Evolutionary conservation across 2,113 vertebrate species (phyloP).

Genomic region (Gavia stellata): DNA sequence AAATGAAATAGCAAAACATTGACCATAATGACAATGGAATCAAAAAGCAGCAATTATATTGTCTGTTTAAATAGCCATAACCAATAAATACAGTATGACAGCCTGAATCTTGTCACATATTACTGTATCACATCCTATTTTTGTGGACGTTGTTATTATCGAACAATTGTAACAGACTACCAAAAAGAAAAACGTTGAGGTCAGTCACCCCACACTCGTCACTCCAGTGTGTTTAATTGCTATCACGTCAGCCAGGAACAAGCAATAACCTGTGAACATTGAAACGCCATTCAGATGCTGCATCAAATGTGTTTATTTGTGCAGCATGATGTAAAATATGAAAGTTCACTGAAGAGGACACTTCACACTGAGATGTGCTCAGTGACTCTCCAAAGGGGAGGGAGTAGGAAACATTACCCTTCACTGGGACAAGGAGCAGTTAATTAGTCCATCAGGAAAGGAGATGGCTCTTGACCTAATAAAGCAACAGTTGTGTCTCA

Average conservation of each 20-base stretch:
- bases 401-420: neutral
- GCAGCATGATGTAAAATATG: neutral
- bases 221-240: neutral
- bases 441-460: neutral
- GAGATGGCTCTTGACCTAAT: neutral
- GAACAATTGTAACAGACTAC: neutral
- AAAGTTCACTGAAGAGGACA: neutral
- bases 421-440: neutral
- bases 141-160: fast-evolving
- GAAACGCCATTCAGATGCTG: neutral
- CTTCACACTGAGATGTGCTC: neutral
- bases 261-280: neutral
- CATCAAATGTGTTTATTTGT: neutral
- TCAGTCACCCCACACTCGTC: neutral
- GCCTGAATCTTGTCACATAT: neutral
- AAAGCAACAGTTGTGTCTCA: neutral
- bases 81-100: neutral
- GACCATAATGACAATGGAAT: neutral
- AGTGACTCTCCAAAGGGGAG: neutral
- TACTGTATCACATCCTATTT: neutral
- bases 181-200: neutral
- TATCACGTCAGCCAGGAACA: neutral
- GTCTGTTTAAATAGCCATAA: neutral
- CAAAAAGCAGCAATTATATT: neutral
- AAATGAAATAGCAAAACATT: neutral